Evolutionary conservation across 2,797 vertebrate genomes (phyloP), one percentile per base, ranked within the genome.

Genomic region (Anguilla pacifica): DNA sequence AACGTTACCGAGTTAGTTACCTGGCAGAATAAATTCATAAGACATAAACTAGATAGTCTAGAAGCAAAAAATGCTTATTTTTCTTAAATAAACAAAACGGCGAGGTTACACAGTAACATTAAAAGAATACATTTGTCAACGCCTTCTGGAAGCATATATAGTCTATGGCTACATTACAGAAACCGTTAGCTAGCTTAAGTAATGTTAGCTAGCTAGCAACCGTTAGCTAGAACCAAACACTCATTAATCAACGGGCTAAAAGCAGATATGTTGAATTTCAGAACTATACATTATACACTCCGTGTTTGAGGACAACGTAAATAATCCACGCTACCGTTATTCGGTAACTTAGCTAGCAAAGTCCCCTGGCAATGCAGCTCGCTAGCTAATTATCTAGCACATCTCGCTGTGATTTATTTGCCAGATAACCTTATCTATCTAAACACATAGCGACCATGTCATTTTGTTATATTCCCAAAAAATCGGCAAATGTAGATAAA

Each of bases 391-490:
- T 28, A 57, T 10, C 13, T 28, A 86, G 22, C 39, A 19, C 4
- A 55, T 84, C 51, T 84, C 15, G 83, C 64, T 35, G 85, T 53
- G 67, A 86, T 74, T 86, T 74, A 74, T 28, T 67, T 51, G 19
- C 43, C 46, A 49, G 22, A 19, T 51, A 82, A 51, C 79, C 7
- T 49, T 25, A 74, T 49, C 49, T 86, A 74, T 6, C 67, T 72
- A 53, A 31, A n/a, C 15, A 35, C 46, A n/a, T 74, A 85, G 70
- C 39, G 43, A 49, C 5, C 46, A 11, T 22, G 25, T 82, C 43
- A 43, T 43, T 19, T 46, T 9, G 46, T 51, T 51, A 82, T 9
- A 49, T 51, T n/a, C 7, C 39, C 19, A 81, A 22, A 81, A 19
- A 64, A 64, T 10, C 6, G 31, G 39, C 22, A 79, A 28, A 84